Percentiles rank a stretch among this genome's conserved stretches.
Conservation (phyloP, 2,797 vertebrate genomes). For the Acanthopagrus latus region DNA sequence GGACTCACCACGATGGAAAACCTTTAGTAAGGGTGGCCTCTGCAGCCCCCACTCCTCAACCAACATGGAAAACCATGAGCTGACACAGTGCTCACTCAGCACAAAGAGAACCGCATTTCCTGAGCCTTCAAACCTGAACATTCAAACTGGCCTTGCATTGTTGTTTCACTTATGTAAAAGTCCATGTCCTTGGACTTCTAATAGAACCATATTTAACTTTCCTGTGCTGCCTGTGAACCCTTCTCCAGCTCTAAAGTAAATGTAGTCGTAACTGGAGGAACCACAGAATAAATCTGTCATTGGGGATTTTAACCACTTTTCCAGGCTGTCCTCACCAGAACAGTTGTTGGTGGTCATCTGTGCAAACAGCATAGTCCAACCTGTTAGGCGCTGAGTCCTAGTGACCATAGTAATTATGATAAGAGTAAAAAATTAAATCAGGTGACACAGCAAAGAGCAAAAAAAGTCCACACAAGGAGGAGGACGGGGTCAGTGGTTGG, state of each 20-base stretch:
- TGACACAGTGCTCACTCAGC: constrained; percentile 80
- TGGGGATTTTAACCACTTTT: constrained; percentile 16
- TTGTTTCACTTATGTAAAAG: constrained; percentile 78
- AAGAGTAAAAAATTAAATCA: too few species aligned
- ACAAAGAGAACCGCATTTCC: constrained; percentile 77
- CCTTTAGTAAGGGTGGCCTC: constrained; percentile 75
- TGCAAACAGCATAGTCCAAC: too few species aligned
- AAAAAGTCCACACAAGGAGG: too few species aligned
- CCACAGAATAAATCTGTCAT: constrained; percentile 5
- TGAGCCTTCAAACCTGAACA: constrained; percentile 74
- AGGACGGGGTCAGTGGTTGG: too few species aligned
- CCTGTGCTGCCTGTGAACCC: constrained; percentile 25
- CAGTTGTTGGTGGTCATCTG: too few species aligned
- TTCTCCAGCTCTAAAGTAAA: constrained; percentile 32
- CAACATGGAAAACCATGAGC: constrained; percentile 81
- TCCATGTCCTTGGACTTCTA: constrained; percentile 58
- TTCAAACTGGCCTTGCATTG: constrained; percentile 66
- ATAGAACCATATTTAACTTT: constrained; percentile 39
- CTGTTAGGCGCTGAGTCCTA: too few species aligned
- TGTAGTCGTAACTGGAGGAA: constrained; percentile 16
- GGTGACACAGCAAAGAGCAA: too few species aligned
- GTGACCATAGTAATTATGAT: too few species aligned
- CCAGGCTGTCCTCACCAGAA: too few species aligned
- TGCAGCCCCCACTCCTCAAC: constrained; percentile 70
- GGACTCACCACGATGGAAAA: constrained; percentile 83